These are phyloP conservation scores for Entomobrya multifasciata DNA, from an alignment of 2,888 invertebrate species.

Conservation along the genomic window DNA sequence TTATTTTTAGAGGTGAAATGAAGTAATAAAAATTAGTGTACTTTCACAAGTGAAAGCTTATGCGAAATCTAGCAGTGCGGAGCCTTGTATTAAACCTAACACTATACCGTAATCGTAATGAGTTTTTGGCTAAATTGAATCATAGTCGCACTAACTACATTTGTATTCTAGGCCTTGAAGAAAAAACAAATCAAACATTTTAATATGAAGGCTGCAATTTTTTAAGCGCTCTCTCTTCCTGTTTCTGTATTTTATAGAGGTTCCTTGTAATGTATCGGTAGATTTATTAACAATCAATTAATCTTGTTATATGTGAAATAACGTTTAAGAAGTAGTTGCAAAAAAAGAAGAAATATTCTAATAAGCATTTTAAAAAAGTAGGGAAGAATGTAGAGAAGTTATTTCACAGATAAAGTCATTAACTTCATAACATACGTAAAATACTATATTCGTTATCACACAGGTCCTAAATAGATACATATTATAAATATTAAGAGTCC, in stretches of 20 bases:
- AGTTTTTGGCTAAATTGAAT: background rate
- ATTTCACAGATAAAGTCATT: conserved; percentile 32
- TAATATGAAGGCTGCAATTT: conserved; percentile 19
- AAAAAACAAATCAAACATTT: conserved; percentile 20
- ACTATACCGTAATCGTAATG: background rate
- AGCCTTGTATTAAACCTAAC: conserved; percentile 8
- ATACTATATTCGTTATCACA: conserved; percentile 35
- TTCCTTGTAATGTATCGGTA: conserved; percentile 16
- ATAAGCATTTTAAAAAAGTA: background rate
- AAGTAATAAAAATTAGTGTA: too few species aligned
- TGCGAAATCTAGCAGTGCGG: background rate
- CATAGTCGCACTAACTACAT: conserved; percentile 28
- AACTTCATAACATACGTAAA: too few species aligned
- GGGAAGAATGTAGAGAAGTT: background rate
- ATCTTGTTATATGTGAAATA: too few species aligned
- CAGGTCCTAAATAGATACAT: conserved; percentile 29
- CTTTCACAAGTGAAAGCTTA: background rate
- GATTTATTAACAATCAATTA: background rate
- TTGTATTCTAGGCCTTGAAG: conserved; percentile 34
- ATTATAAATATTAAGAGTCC: conserved; percentile 45
- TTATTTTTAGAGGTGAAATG: too few species aligned
- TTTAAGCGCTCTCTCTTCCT: conserved; percentile 55
- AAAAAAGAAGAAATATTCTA: background rate
- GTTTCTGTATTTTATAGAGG: conserved; percentile 37
- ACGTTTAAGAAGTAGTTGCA: background rate